A percentile compares a stretch with the other conserved stretches of the same genome.
phyloP scores from a whole-genome alignment of 2,113 vertebrate genomes.

The Strix uralensis region DNA sequence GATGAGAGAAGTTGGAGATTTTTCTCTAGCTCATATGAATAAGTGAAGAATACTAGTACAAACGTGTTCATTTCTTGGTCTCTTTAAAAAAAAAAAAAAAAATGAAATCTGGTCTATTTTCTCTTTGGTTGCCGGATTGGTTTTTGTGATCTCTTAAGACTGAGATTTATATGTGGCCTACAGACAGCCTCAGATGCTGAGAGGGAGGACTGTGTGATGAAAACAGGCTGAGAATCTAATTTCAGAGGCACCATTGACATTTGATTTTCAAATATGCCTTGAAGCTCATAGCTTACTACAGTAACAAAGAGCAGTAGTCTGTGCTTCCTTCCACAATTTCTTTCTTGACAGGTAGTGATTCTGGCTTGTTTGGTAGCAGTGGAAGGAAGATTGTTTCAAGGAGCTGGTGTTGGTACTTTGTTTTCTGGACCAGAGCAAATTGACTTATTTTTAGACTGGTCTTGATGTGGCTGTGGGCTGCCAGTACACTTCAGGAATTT shows the following conservation, averaged over 20 bases:
- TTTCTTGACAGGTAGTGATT: neutral
- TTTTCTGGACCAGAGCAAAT: constrained; percentile 6
- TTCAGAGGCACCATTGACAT: neutral
- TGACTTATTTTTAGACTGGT: constrained; percentile 48
- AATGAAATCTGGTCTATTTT: neutral
- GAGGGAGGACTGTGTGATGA: neutral
- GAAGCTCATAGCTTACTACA: neutral
- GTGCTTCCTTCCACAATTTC: neutral
- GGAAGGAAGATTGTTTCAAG: neutral
- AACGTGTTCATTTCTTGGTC: neutral
- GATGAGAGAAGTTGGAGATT: neutral
- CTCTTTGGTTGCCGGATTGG: neutral
- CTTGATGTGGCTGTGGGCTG: constrained; percentile 10
- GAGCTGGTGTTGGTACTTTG: neutral
- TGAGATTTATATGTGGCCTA: neutral
- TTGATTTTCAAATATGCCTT: neutral
- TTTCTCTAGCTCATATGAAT: neutral
- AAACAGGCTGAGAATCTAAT: neutral
- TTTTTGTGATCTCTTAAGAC: neutral
- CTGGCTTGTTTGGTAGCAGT: neutral
- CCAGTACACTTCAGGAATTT: constrained; percentile 23
- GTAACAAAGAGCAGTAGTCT: neutral
- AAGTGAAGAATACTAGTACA: neutral
- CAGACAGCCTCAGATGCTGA: neutral
- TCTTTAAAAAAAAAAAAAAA: neutral